Base-by-base conservation (phyloP, 2,888 invertebrate species). In the Autographa gamma region DNA sequence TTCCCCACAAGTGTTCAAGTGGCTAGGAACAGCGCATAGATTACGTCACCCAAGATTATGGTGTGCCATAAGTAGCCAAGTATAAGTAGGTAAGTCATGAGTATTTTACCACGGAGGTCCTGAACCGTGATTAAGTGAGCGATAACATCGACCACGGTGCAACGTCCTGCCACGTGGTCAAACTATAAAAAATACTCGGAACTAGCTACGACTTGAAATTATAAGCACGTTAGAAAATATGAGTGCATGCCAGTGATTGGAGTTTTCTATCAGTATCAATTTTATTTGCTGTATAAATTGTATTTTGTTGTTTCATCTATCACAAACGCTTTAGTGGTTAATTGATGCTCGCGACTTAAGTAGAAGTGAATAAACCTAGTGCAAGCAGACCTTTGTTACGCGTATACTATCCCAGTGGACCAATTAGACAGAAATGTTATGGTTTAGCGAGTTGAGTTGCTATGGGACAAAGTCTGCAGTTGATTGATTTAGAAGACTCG, bases 141-240 rank as follows among this genome's bases (percentile, higher is more conserved):
- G 77, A 77, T 77, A 76, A 76, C 41, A 71, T 76, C 80, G 61
- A 64, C 18, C 41, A 41, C 11, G 71, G 52, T 80, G 80, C 77
- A 80, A 80, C 54, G 80, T 43, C 80, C 77, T 43, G 64, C 19
- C 56, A 59, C 59, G 31, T 64, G 58, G 52, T 52, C 43, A 25
- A 18, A 56, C 69, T 59, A 64, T 56, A 64, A 63, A 70, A 76
- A 71, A 43, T 71, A 58, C 62, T 19, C 41, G 59, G 80, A 60
- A 76, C 31, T n/a, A 41, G 19, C 59, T 66, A 38, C n/a, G n/a
- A 48, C n/a, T 6, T 48, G 48, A n/a, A 48, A 48, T 48, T 48
- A 48, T 48, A 6, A 48, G 48, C 48, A 48, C n/a, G 48, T 48
- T 14, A 48, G n/a, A 48, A 48, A 48, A 16, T 48, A n/a, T 48